Base-by-base conservation (phyloP, 1,140 invertebrate genomes). In the Drosophila nebulosa region DNA sequence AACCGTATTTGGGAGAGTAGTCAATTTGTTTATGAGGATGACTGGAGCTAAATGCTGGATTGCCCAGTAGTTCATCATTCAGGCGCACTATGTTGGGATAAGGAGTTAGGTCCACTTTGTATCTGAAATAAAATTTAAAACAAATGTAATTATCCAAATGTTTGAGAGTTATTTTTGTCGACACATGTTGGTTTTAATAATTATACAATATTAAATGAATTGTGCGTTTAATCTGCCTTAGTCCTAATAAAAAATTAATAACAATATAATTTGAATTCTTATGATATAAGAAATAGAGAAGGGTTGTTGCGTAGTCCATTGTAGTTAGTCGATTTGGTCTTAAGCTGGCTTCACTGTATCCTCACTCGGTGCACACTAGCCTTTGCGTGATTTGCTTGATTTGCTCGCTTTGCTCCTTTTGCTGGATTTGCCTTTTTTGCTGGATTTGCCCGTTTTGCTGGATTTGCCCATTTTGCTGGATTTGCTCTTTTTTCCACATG, bases 1-100 rank as follows among this genome's bases (percentile, higher is more conserved):
- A 95, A 74, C 94, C 94, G 74, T 18, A 93, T 94, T 92, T 95
- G 5, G 95, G 95, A 9, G 96, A 96, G 92, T 96, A 97, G 92
- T 99, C 98, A 1, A 96, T 96, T 92, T 99, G 97, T 74, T 94
- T 94, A 63, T 95, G 95, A 9, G 97, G 96, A 92, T 98, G 95
- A 63, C 96, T 95, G 5, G 95, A 94, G 35, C 95, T 94, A 91
- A 99, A 98, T 0, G 96, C 95, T 27, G 96, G 95, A 91, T 96
- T 95, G 74, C 94, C 94, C 86, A 96, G 96, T 46, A 98, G 92
- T 80, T 96, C 94, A 30, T 95, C 93, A 92, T 97, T 95, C 30
- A 99, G 96, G 68, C 96, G 93, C 12, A 95, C 90, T 72, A 99
- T 98, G 42, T 94, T 97, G 2, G 98, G 97, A 91, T 96, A 99